Evolutionary conservation across 2,888 invertebrate genomes (phyloP).

Genomic region (Stegana nigrithorax): DNA sequence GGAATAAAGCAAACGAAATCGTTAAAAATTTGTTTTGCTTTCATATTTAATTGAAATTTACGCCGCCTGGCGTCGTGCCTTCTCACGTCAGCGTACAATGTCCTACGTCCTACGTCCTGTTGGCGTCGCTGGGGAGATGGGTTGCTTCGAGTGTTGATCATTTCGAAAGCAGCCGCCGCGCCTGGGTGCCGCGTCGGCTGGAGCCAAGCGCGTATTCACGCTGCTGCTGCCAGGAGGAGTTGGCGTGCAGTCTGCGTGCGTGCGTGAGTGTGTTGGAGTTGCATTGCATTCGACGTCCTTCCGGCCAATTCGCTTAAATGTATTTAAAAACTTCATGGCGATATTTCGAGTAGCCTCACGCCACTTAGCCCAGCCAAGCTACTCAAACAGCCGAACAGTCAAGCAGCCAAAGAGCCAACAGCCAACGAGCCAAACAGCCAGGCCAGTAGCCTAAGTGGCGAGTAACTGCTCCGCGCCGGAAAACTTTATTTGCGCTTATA

Average conservation of each 20-base stretch:
- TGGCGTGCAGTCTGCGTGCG: neutral
- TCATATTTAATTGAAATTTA: slow-evolving; percentile 67
- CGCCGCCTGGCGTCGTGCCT: slow-evolving; percentile 57
- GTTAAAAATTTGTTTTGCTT: slow-evolving; percentile 58
- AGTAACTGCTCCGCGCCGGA: too few relatives aligned
- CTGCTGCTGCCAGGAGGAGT: slow-evolving; percentile 17
- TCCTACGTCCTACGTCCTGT: neutral
- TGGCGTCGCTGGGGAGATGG: slow-evolving; percentile 26
- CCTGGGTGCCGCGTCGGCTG: slow-evolving; percentile 53
- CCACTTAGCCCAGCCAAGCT: too few relatives aligned
- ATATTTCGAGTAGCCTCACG: neutral
- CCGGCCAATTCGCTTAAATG: neutral
- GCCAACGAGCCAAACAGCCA: too few relatives aligned
- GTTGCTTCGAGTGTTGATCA: slow-evolving; percentile 56
- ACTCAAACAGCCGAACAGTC: too few relatives aligned
- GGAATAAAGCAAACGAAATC: slow-evolving; percentile 31
- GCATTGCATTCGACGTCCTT: neutral
- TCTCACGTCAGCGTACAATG: too few relatives aligned
- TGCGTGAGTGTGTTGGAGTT: neutral
- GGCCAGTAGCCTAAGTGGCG: too few relatives aligned
- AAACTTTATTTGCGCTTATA: too few relatives aligned
- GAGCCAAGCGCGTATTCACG: slow-evolving; percentile 45
- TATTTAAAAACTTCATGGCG: slow-evolving; percentile 4
- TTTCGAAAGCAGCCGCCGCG: slow-evolving; percentile 40
- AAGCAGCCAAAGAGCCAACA: too few relatives aligned